Percentiles rank a stretch among this genome's conserved stretches.
phyloP scores from a whole-genome alignment of 2,888 invertebrate species.

The Gymnocheta viridis region DNA sequence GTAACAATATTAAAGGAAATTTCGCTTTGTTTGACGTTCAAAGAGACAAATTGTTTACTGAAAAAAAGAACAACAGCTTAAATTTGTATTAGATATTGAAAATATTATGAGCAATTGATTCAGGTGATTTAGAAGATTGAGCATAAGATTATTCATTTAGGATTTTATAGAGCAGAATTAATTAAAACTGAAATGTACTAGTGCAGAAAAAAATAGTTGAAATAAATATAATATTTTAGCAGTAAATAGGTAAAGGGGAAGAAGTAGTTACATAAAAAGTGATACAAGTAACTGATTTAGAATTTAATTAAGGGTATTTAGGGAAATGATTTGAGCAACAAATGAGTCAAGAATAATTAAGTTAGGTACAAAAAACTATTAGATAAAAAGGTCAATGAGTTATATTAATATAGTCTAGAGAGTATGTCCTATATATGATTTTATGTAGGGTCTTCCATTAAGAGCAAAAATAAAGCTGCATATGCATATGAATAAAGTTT shows the following conservation, averaged over 20 bases:
- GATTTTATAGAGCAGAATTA: constrained; percentile 64
- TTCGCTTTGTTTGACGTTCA: constrained; percentile 33
- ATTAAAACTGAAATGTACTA: constrained; percentile 54
- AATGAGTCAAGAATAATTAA: too few species aligned
- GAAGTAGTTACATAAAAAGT: neutral
- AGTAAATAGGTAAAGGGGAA: neutral
- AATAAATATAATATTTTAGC: neutral
- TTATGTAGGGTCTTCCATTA: too few species aligned
- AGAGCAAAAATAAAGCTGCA: too few species aligned
- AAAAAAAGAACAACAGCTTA: constrained; percentile 40
- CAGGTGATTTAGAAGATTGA: neutral
- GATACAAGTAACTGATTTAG: too few species aligned
- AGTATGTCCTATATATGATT: too few species aligned
- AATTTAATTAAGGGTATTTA: neutral
- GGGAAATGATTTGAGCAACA: too few species aligned
- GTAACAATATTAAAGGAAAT: constrained; percentile 52
- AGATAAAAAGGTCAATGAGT: too few species aligned
- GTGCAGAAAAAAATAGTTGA: neutral
- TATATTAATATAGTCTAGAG: too few species aligned
- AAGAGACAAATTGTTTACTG: neutral
- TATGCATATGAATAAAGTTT: too few species aligned
- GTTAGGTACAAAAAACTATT: too few species aligned
- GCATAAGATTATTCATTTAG: constrained; percentile 11
- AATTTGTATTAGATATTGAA: constrained; percentile 59
- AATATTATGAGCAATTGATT: constrained; percentile 51